phyloP scores from a whole-genome alignment of 2,888 invertebrate genomes.

The Diadromus collaris region DNA sequence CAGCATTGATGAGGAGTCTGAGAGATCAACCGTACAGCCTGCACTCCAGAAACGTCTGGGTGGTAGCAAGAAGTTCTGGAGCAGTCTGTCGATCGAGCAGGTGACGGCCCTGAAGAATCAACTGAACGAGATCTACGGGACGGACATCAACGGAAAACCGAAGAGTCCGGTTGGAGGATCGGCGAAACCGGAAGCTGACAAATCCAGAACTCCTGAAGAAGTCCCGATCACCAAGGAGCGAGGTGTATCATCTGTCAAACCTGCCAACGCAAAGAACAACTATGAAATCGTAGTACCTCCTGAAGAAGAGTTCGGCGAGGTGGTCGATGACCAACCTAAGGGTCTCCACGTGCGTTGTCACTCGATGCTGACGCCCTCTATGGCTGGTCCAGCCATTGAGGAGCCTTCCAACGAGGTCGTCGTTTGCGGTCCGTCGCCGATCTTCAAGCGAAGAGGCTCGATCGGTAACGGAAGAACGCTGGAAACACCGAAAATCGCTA shows the following conservation, averaged over 20 bases:
- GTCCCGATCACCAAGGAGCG: not conserved
- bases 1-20: constrained; percentile 77
- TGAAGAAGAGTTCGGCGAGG: constrained; percentile 61
- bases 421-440: constrained; percentile 53
- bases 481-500: constrained; percentile 68
- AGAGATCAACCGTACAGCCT: constrained; percentile 79
- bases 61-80: constrained; percentile 89
- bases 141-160: constrained; percentile 78
- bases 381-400: constrained; percentile 43
- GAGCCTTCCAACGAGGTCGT: constrained; percentile 25
- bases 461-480: constrained; percentile 71
- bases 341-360: constrained; percentile 77
- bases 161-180: constrained; percentile 43
- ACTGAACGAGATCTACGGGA: constrained; percentile 90
- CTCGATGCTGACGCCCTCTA: constrained; percentile 73
- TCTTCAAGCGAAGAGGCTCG: constrained; percentile 71
- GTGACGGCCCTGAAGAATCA: constrained; percentile 90
- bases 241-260: not conserved
- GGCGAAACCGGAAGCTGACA: constrained; percentile 27
- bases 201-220: constrained; percentile 11
- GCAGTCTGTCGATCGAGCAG: constrained; percentile 92
- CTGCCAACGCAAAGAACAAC: constrained; percentile 37
- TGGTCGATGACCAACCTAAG: constrained; percentile 61
- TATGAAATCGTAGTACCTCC: constrained; percentile 76
- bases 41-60: constrained; percentile 82